A percentile compares a stretch with the other conserved stretches of the same genome.
Conservation (phyloP, 2,888 invertebrate genomes). For the Drosophila tanythrix region DNA sequence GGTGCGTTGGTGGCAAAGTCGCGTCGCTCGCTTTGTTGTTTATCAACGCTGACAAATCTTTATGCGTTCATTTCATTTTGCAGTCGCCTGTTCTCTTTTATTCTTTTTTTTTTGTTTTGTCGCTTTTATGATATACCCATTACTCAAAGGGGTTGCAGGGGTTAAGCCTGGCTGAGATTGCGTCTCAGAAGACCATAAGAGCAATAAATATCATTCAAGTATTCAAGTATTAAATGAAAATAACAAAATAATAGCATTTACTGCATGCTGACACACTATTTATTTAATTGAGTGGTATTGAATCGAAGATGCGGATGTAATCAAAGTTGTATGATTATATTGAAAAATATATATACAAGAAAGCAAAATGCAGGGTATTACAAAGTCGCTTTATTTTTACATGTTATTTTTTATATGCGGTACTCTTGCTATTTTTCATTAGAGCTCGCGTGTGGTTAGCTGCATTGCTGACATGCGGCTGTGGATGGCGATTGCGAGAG, state of each 20-base stretch:
- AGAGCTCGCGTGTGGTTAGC: conserved; percentile 68
- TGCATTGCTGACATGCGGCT: conserved; percentile 59
- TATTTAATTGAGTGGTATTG: background rate
- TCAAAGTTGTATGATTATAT: background rate
- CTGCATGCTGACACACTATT: background rate
- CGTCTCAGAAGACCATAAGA: background rate
- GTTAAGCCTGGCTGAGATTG: background rate
- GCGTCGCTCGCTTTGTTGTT: conserved; percentile 69
- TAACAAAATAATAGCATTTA: background rate
- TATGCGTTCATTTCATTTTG: conserved; percentile 74
- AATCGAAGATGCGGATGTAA: background rate
- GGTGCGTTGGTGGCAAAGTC: conserved; percentile 24
- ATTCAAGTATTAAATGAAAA: background rate
- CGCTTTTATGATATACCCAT: conserved; percentile 27
- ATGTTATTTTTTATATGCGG: conserved; percentile 41
- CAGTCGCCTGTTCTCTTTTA: conserved; percentile 38
- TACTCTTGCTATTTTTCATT: conserved; percentile 75
- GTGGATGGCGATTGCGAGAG: conserved; percentile 17
- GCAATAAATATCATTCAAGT: too few species aligned
- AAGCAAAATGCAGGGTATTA: conserved; percentile 18
- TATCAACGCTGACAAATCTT: conserved; percentile 80
- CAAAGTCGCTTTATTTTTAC: background rate
- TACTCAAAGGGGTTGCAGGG: background rate
- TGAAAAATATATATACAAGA: background rate
- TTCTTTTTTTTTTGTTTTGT: conserved; percentile 11